Evolutionary conservation across 2,113 vertebrate species (phyloP).

Genomic region (Erinaceus europaeus): DNA sequence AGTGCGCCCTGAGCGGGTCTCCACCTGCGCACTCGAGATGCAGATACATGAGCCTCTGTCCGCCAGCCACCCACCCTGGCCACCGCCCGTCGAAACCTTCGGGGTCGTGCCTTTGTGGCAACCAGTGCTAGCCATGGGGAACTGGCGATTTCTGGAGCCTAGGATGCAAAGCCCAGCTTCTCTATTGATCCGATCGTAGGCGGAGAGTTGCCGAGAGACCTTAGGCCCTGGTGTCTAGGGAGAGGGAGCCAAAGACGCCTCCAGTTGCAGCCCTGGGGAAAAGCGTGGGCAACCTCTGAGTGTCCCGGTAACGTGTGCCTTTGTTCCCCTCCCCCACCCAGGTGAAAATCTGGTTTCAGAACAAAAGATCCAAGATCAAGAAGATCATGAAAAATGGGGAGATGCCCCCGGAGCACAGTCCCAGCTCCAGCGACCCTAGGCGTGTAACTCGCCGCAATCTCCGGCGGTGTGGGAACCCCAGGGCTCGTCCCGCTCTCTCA

Average conservation of each 20-base stretch:
- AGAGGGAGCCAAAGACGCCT: not conserved
- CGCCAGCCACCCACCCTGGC: too few relatives aligned
- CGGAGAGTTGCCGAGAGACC: not conserved
- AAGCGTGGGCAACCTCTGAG: constrained; percentile 48
- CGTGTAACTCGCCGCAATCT: constrained; percentile 98
- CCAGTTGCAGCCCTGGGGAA: constrained; percentile 1
- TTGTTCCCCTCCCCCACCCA: constrained; percentile 69
- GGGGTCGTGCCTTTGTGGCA: not conserved
- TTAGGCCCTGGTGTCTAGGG: not conserved
- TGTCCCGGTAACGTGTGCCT: constrained; percentile 64
- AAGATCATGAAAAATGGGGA: constrained; percentile 99
- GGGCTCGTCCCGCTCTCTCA: constrained; percentile 89
- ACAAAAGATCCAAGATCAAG: constrained; percentile 99
- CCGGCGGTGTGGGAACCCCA: constrained; percentile 99
- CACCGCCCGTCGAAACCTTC: not conserved
- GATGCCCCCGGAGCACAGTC: constrained; percentile 97
- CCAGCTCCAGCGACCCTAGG: constrained; percentile 99
- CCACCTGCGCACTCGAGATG: not conserved
- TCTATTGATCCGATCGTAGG: too few relatives aligned
- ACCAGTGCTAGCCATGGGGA: rapidly evolving
- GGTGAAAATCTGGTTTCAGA: constrained; percentile 99
- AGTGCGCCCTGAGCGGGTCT: not conserved
- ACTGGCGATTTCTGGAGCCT: too few relatives aligned
- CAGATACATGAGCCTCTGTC: too few relatives aligned
- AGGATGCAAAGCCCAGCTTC: too few relatives aligned